These are phyloP conservation scores for Malurus melanocephalus DNA, from an alignment of 2,113 vertebrate genomes.

Conservation along the genomic window DNA sequence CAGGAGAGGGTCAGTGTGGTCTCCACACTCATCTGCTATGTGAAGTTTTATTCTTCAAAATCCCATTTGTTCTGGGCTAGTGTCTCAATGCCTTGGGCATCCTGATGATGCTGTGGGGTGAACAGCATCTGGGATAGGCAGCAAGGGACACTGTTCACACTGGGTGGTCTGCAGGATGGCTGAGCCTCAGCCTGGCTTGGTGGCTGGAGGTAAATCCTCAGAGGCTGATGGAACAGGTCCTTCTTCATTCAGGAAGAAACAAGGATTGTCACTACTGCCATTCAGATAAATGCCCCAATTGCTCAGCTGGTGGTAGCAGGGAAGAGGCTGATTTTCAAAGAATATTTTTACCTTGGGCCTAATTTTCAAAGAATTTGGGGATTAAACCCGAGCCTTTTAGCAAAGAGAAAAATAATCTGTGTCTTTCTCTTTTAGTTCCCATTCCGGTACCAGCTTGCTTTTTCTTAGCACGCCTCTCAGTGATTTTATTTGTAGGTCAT, in stretches of 20 bases:
- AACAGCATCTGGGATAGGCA: background rate
- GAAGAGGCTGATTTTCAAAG: background rate
- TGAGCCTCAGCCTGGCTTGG: background rate
- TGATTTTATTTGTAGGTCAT: background rate
- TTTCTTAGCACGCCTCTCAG: background rate
- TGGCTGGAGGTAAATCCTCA: background rate
- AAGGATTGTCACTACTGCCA: background rate
- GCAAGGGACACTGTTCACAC: background rate
- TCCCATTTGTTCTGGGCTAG: background rate
- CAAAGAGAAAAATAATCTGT: background rate
- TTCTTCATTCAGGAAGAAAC: fast-evolving
- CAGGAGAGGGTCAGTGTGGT: background rate
- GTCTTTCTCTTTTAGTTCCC: background rate
- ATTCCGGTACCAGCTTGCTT: background rate
- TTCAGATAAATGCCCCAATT: background rate
- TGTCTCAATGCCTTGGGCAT: fast-evolving
- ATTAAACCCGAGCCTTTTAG: background rate
- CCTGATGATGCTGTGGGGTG: background rate
- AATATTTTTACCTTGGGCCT: background rate
- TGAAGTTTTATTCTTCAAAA: background rate
- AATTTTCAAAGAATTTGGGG: background rate
- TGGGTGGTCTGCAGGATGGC: background rate
- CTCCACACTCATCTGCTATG: background rate
- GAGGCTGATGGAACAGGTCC: background rate
- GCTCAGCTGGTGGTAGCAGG: background rate